These are phyloP conservation scores for Caenorhabditis tropicalis DNA, from an alignment of 1,140 invertebrate genomes.

Conservation along the genomic window DNA sequence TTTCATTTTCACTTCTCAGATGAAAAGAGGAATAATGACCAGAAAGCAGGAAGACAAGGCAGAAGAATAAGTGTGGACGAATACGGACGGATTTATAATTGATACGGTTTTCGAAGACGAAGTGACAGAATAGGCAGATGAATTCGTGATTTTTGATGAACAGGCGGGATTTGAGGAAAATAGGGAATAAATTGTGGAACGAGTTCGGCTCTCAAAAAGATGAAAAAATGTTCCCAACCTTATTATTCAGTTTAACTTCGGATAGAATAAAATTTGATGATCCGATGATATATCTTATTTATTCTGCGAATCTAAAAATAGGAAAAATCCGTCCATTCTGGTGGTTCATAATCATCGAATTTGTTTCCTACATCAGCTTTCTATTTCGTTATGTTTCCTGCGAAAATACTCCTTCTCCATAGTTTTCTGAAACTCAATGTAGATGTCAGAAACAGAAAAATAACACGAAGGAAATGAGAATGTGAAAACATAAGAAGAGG, in stretches of 20 bases:
- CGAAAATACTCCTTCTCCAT: no score
- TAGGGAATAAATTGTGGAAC: neutral
- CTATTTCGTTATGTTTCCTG: no score
- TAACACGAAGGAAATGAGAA: neutral
- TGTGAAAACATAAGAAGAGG: neutral
- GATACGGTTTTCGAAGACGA: constrained; percentile 18
- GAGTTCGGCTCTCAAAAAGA: no score
- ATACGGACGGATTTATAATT: constrained; percentile 2
- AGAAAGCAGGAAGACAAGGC: neutral
- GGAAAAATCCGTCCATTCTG: no score
- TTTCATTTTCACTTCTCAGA: neutral
- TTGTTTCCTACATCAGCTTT: no score
- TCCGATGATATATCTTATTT: no score
- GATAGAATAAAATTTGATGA: no score
- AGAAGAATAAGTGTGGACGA: neutral
- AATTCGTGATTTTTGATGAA: neutral
- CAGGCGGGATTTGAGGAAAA: neutral
- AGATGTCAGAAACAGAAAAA: neutral
- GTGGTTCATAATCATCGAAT: no score
- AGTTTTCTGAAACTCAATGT: no score
- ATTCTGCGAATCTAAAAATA: no score
- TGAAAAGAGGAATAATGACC: neutral
- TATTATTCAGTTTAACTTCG: no score
- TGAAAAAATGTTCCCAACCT: no score
- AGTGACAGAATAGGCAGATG: neutral